These are phyloP conservation scores for Malthinus seriepunctatus DNA, from an alignment of 2,888 invertebrate genomes.

Conservation along the genomic window DNA sequence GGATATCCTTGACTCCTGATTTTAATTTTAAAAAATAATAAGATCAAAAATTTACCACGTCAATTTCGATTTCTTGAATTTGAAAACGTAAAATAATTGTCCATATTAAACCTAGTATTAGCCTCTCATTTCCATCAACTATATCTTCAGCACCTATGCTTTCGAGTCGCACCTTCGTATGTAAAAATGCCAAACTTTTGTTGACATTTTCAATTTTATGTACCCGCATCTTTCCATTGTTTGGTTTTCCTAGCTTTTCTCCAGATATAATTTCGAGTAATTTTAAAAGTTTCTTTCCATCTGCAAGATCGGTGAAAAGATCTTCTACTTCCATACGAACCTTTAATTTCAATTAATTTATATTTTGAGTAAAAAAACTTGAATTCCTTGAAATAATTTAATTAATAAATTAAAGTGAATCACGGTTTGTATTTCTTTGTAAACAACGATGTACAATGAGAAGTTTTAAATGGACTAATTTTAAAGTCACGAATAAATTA, in stretches of 20 bases:
- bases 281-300: slow-evolving; percentile 90
- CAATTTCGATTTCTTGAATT: slow-evolving; percentile 98
- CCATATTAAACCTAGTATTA: slow-evolving; percentile 98
- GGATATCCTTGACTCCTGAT: neutral
- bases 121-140: slow-evolving; percentile 94
- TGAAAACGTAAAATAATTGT: slow-evolving; percentile 99
- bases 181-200: slow-evolving; percentile 93
- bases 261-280: slow-evolving; percentile 98
- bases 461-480: slow-evolving; percentile 1
- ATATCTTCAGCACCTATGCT: slow-evolving; percentile 99
- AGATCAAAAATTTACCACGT: slow-evolving; percentile 71
- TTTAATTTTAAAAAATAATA: neutral
- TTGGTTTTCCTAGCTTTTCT: slow-evolving; percentile 95
- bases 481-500: slow-evolving; percentile 2
- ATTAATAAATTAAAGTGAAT: neutral
- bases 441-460: neutral
- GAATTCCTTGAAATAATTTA: neutral
- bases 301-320: slow-evolving; percentile 93
- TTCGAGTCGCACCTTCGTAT: slow-evolving; percentile 95
- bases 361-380: neutral
- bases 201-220: slow-evolving; percentile 99
- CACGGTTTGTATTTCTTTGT: neutral
- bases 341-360: slow-evolving; percentile 46
- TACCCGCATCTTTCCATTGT: slow-evolving; percentile 93
- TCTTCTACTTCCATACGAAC: slow-evolving; percentile 98